phyloP scores from a whole-genome alignment of 2,113 vertebrate genomes.

The Actenoides hombroni region DNA sequence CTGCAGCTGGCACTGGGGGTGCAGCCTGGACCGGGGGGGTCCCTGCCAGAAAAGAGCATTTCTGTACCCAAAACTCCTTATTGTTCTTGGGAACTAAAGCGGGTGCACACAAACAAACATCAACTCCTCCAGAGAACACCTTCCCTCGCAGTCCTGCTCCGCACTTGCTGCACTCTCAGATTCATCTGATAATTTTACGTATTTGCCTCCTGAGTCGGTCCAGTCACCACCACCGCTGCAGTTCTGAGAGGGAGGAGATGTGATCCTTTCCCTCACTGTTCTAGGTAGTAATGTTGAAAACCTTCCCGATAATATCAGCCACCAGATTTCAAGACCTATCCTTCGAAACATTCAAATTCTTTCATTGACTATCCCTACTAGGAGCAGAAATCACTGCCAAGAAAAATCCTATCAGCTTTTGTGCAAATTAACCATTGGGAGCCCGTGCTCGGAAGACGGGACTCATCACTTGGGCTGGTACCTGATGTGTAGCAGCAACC shows the following conservation, averaged over 20 bases:
- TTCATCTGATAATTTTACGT: accelerated
- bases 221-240: accelerated
- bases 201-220: neutral
- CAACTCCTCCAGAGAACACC: accelerated
- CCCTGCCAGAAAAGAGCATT: neutral
- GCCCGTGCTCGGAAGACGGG: neutral
- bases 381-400: neutral
- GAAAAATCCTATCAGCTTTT: neutral
- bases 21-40: neutral
- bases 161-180: accelerated
- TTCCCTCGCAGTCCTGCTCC: neutral
- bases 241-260: neutral
- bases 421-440: neutral
- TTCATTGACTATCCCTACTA: neutral
- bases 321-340: neutral
- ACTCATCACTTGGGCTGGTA: neutral
- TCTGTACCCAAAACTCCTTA: accelerated
- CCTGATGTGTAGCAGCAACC: neutral
- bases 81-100: neutral
- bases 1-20: neutral
- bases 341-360: neutral
- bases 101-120: neutral
- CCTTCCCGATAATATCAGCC: neutral
- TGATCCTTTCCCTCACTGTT: neutral
- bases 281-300: neutral